Base-by-base conservation (phyloP, 2,888 invertebrate genomes). In the Phasia obesa region DNA sequence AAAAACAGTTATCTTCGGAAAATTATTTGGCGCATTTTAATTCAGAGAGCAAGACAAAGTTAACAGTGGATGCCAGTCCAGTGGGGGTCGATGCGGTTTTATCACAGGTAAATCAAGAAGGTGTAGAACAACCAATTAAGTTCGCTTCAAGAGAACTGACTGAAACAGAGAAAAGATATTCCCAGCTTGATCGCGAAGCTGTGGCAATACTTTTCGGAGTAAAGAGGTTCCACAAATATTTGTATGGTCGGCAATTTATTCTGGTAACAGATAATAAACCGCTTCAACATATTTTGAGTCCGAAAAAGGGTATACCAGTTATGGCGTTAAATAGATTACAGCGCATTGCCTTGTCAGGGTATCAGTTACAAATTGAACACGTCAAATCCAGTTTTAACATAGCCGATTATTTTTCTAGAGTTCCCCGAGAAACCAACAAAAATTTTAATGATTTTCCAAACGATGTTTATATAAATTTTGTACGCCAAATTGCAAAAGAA, bases 371-470 rank as follows among this genome's bases (percentile, higher is more conserved):
- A 7, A 53, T 53, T 53, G 17, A 2, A 15, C 4, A 53, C 15
- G 6, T 57, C 0, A 57, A 59, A 38, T 35, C 38, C 13, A 13
- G 19, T 13, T 35, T n/a, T 4, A 38, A 59, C 4, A 9, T 38
- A 35, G 38, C 59, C 27, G 27, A 3, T 27, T 38, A 59, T 35
- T 57, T 57, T 35, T 57, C 57, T 6, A 57, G 57, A 31, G 19
- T 57, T 11, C 25, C 35, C 35, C 38, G 7, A 38, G 17, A 59
- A 59, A 27, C 11, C 27, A 13, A 13, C 0, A 27, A 53, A 7
- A 2, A 2, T 2, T n/a, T n/a, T 2, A 15, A 27, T 13, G n/a
- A 53, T 7, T 27, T 53, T n/a, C 53, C 53, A n/a, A n/a, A 53
- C 2, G 6, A 53, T 5, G n/a, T 53, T 25, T 53, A 53, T 7